Conservation (phyloP, 2,113 vertebrate species). For the Callorhinus ursinus region DNA sequence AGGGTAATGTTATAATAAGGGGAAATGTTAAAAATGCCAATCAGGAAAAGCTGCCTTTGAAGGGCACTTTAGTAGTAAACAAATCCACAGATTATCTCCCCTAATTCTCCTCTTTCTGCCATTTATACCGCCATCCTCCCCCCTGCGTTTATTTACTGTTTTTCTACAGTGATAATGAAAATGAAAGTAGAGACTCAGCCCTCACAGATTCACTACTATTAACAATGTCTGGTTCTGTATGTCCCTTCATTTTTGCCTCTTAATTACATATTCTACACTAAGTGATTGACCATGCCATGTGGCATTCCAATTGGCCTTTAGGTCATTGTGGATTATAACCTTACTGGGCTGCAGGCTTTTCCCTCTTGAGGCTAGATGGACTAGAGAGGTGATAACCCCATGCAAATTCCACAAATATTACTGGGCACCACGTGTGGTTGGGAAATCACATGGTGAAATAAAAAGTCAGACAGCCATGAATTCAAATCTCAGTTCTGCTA, state of each 20-base stretch:
- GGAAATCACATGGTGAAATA: not conserved
- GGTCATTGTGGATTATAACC: not conserved
- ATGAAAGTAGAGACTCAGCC: not conserved
- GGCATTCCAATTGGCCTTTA: not conserved
- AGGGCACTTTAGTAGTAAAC: not conserved
- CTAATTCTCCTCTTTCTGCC: not conserved
- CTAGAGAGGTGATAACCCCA: not conserved
- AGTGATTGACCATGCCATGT: slow-evolving; percentile 15
- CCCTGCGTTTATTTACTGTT: not conserved
- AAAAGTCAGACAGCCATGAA: not conserved
- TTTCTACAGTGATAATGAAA: slow-evolving; percentile 13
- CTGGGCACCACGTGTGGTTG: not conserved
- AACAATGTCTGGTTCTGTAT: not conserved
- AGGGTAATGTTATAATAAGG: not conserved
- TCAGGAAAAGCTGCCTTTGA: not conserved
- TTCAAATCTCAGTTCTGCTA: not conserved
- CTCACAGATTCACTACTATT: slow-evolving; percentile 4
- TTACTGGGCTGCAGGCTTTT: not conserved
- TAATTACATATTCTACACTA: slow-evolving; percentile 2
- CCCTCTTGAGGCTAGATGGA: not conserved
- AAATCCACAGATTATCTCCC: not conserved
- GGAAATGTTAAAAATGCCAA: not conserved
- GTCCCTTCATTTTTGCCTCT: slow-evolving; percentile 37
- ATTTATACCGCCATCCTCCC: not conserved
- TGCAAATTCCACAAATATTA: not conserved